Evolutionary conservation across 2,888 invertebrate genomes (phyloP).

Genomic region (Pristionchus mayeri): DNA sequence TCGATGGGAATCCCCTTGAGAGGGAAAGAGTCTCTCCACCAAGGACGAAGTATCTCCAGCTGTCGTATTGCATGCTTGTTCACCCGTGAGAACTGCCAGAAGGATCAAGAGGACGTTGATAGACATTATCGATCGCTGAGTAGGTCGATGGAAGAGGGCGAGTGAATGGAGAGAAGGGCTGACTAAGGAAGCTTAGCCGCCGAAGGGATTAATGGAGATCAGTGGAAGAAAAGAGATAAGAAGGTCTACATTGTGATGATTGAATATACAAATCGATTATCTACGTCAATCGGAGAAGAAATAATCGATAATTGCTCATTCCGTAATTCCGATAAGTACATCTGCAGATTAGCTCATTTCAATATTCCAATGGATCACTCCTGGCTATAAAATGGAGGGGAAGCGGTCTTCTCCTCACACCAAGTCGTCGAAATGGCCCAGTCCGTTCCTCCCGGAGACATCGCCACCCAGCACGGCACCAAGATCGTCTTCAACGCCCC

Average conservation of each 20-base stretch:
- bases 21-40: no score
- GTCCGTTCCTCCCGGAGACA: conserved; percentile 35
- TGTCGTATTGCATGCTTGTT: background rate
- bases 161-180: background rate
- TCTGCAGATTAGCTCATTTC: background rate
- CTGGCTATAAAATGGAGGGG: background rate
- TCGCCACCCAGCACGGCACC: conserved; percentile 14
- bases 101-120: background rate
- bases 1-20: no score
- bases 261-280: background rate
- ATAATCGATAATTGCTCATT: no score
- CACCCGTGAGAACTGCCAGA: background rate
- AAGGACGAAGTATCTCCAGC: background rate
- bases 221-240: background rate
- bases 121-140: background rate
- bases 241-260: conserved; percentile 9
- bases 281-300: background rate
- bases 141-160: background rate
- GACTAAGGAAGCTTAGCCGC: background rate
- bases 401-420: conserved; percentile 1
- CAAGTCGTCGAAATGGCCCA: conserved; percentile 27
- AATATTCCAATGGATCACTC: background rate
- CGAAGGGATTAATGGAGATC: background rate
- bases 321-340: background rate
- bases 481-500: conserved; percentile 40